Base-by-base conservation (phyloP, 2,888 invertebrate species). In the Stegophylla sp. region DNA sequence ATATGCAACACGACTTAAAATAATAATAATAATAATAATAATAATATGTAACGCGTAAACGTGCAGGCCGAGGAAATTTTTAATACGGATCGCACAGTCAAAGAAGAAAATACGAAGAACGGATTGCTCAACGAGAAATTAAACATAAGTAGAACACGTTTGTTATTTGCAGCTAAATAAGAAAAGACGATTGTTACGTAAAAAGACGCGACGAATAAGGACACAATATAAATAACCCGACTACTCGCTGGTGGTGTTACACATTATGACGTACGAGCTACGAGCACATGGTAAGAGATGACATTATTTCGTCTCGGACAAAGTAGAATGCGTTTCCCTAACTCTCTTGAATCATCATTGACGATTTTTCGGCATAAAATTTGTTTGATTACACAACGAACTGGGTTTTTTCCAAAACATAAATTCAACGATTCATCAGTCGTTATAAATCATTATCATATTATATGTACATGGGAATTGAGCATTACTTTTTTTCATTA, bases 61-160 rank as follows among this genome's bases (percentile, higher is more conserved):
- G 15, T 12, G 56, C 20, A n/a, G 56, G 56, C 12, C 3, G 17
- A 34, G 28, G 0, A 17, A 20, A 56, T 10, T 64, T 45, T 61
- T 15, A 28, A 73, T 10, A 63, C 48, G 51, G 74, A 74, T 75
- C 64, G n/a, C 7, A 51, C 63, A 9, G 64, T 63, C 51, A 51
- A 64, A 75, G 48, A 75, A 48, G n/a, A n/a, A n/a, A n/a, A n/a
- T n/a, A n/a, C 45, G 28, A 45, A 73, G 23, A 34, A 64, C 34
- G 41, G 20, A 12, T 75, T 75, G 64, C 75, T 3, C 34, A 75
- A 64, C 20, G 61, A 51, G 64, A 64, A n/a, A 75, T 75, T 63
- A 75, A 61, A 48, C 61, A 61, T 53, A 75, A 75, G 23, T 75
- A 48, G 63, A 63, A 75, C 75, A 64, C 75, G 75, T 75, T 48